These are phyloP conservation scores for Coturnix japonica DNA, from an alignment of 2,113 vertebrate genomes.

Conservation along the genomic window DNA sequence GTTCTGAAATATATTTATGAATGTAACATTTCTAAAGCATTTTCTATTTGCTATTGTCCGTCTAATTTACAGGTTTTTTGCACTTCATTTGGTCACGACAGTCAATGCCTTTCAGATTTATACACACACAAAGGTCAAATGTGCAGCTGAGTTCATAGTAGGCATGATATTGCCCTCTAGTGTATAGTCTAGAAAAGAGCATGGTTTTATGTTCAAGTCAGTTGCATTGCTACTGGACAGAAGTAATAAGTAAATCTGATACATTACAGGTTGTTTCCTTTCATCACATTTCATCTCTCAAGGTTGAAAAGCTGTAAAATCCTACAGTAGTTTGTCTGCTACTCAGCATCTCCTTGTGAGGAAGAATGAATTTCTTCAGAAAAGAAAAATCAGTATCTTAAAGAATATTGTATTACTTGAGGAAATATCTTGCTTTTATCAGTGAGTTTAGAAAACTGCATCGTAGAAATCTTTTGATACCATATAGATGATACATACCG, in stretches of 20 bases:
- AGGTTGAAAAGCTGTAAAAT: not conserved
- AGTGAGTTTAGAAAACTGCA: not conserved
- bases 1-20: conserved; percentile 12
- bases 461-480: not conserved
- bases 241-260: not conserved
- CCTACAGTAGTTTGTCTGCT: not conserved
- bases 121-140: not conserved
- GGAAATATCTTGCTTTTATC: not conserved
- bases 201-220: not conserved
- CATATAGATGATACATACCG: conserved; percentile 64
- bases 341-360: not conserved
- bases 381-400: not conserved
- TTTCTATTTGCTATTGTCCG: not conserved
- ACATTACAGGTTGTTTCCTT: not conserved
- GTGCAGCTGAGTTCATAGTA: not conserved
- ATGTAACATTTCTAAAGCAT: not conserved
- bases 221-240: not conserved
- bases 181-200: conserved; percentile 1
- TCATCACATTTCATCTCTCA: not conserved
- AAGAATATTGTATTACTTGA: not conserved
- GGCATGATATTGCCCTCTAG: conserved; percentile 74
- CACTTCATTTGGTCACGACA: not conserved
- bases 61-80: conserved; percentile 3
- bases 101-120: not conserved
- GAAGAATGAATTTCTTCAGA: not conserved